Conservation (phyloP, 1,140 invertebrate species). For the Drosophila ogumai region DNA sequence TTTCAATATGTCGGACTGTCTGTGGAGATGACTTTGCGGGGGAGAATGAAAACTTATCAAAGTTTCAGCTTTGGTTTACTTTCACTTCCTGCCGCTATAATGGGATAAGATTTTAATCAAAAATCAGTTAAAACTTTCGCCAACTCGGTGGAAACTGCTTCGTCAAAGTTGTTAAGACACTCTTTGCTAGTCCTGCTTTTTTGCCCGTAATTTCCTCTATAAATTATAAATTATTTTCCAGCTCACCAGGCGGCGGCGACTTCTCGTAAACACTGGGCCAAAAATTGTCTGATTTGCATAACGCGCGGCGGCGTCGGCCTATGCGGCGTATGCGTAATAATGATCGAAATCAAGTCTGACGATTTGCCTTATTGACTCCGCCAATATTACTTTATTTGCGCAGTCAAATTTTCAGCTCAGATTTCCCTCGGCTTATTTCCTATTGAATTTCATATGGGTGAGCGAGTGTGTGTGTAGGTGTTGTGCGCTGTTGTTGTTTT, state of each 20-base stretch:
- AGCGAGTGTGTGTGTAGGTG: conserved; percentile 34
- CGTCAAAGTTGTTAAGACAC: conserved; percentile 34
- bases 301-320: conserved; percentile 18
- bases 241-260: conserved; percentile 8
- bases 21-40: conserved; percentile 14
- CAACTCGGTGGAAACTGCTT: conserved; percentile 51
- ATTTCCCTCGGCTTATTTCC: conserved; percentile 21
- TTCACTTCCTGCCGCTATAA: conserved; percentile 21
- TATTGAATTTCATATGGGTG: conserved; percentile 43
- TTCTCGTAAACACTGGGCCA: conserved; percentile 1
- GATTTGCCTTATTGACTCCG: conserved; percentile 62
- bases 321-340: conserved; percentile 72
- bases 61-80: conserved; percentile 41
- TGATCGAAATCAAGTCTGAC: conserved; percentile 58
- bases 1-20: conserved; percentile 26
- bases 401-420: conserved; percentile 28
- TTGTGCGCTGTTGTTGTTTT: conserved; percentile 22
- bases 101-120: conserved; percentile 70
- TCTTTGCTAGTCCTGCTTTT: conserved; percentile 11
- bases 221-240: conserved; percentile 50
- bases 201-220: conserved; percentile 36
- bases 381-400: conserved; percentile 60
- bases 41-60: conserved; percentile 20
- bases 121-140: conserved; percentile 64
- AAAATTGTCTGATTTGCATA: conserved; percentile 65